Base-by-base conservation (phyloP, 1,140 invertebrate genomes). In the Drosophila bifasciata region DNA sequence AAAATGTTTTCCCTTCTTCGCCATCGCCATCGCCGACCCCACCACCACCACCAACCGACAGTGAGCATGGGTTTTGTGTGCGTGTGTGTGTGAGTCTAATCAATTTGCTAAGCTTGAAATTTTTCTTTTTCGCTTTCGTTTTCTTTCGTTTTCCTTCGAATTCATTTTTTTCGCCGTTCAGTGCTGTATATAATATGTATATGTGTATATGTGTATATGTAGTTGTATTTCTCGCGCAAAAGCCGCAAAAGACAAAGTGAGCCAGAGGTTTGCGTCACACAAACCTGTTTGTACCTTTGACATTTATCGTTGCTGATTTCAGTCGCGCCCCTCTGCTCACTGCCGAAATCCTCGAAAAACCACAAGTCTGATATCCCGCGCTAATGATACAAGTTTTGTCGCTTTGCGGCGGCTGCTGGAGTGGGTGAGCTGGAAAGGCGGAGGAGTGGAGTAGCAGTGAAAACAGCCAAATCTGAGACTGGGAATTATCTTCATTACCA, bases 341-440 rank as follows among this genome's bases (percentile, higher is more conserved):
- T 13, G 32, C 13, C 6, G 5, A 19, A 17, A 16, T 39, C 16
- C 39, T 13, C 23, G 21, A 25, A 49, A 44, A 61, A 73, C 60
- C 70, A 66, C 80, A 58, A 74, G 86, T 81, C 81, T 77, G 81
- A 86, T 81, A 86, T 70, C 53, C 74, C 63, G 64, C 81, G 69
- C 75, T 86, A 86, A 85, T 85, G 81, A 86, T 81, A 86, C 80
- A 85, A 85, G 81, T 85, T 85, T 86, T 48, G 40, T 21, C 56
- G 74, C 51, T 49, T 55, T 36, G 25, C 13, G n/a, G 44, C 9
- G 17, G 48, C 39, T 43, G 23, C 0, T 15, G 13, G 8, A 8
- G 11, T 11, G 9, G 8, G 13, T 11, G 55, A 17, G 28, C 13
- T 28, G 8, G 32, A n/a, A 9, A 15, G 11, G 19, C 1, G 7